These are phyloP conservation scores for Staurois parvus DNA, from an alignment of 2,797 vertebrate genomes.

Conservation along the genomic window DNA sequence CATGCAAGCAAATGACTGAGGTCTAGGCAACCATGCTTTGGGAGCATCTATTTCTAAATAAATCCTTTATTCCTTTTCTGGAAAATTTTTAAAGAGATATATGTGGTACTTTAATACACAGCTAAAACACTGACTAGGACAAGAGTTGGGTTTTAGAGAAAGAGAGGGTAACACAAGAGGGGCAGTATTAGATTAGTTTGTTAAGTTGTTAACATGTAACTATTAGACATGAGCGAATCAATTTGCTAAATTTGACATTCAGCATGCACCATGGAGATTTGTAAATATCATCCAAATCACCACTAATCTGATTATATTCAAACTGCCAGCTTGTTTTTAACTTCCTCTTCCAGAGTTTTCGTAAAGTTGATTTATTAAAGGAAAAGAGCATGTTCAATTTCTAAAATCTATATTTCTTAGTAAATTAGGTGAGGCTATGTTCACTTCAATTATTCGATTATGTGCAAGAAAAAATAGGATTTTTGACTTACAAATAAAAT, in stretches of 20 bases:
- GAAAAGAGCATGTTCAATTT: background rate
- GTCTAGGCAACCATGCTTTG: conserved; percentile 75
- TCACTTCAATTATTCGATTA: too few species aligned
- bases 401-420: too few species aligned
- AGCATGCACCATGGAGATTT: background rate
- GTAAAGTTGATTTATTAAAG: background rate
- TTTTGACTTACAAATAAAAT: too few species aligned
- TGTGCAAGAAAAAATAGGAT: too few species aligned
- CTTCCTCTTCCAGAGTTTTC: background rate
- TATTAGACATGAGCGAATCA: background rate
- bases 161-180: conserved; percentile 61
- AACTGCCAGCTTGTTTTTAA: background rate
- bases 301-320: background rate
- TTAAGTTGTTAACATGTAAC: conserved; percentile 66
- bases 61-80: conserved; percentile 40
- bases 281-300: background rate
- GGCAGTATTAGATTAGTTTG: conserved; percentile 67
- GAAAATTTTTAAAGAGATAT: conserved; percentile 34
- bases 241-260: background rate
- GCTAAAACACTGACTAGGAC: conserved; percentile 61
- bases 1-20: conserved; percentile 80
- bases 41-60: conserved; percentile 28
- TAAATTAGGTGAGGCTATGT: too few species aligned
- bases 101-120: conserved; percentile 34
- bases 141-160: conserved; percentile 62